A percentile compares a stretch with the other conserved stretches of the same genome.
phyloP scores from a whole-genome alignment of 2,113 vertebrate genomes.

The Hypanus sabinus region DNA sequence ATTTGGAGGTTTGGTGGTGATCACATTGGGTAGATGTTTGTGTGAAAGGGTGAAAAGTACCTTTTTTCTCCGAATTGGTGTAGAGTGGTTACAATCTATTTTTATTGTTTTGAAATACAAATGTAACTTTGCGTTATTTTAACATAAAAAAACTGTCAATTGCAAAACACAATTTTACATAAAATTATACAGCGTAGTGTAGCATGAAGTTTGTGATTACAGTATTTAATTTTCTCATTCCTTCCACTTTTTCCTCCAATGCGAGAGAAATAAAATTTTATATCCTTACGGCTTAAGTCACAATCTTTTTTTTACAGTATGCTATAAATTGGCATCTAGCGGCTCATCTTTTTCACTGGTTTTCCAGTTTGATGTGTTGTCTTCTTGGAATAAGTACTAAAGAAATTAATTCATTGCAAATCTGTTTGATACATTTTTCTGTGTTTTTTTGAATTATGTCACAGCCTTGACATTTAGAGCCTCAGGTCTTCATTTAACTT shows the following conservation, averaged over 20 bases:
- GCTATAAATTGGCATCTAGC: background rate
- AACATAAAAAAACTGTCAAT: background rate
- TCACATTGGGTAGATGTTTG: background rate
- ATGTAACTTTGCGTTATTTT: no score
- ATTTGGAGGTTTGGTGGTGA: no score
- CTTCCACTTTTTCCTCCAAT: background rate
- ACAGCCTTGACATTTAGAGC: background rate
- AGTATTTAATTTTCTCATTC: background rate
- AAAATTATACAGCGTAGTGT: background rate
- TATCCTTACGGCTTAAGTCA: background rate
- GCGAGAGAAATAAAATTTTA: background rate
- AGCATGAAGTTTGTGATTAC: background rate
- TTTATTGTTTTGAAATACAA: background rate
- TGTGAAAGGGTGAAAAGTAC: background rate
- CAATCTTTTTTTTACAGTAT: background rate
- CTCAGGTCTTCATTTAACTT: background rate
- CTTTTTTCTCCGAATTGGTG: background rate
- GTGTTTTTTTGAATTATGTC: background rate
- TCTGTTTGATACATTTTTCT: background rate
- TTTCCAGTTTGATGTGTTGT: background rate
- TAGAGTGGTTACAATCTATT: background rate
- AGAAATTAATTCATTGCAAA: background rate
- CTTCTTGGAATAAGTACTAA: background rate
- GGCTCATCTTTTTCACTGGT: background rate
- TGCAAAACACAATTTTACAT: background rate